A percentile compares a stretch with the other conserved stretches of the same genome.
Conservation (phyloP, 2,888 invertebrate species). For the Nemotelus nigrinus region DNA sequence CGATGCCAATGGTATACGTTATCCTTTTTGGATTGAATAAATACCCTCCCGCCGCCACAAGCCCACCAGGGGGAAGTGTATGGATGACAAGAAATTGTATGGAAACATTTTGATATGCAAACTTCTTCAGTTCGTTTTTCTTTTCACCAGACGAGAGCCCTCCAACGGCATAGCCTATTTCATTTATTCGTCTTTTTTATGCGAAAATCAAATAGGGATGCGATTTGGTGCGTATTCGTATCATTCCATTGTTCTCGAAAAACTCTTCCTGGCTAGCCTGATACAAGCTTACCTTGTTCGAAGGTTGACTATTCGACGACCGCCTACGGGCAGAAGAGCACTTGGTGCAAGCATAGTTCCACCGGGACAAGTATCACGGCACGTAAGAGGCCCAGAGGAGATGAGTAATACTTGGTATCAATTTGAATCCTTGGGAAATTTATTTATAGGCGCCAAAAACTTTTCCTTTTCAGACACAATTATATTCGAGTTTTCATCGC, state of each 20-base stretch:
- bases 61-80: conserved; percentile 15
- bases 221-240: conserved; percentile 44
- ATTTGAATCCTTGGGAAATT: conserved; percentile 41
- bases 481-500: conserved; percentile 43
- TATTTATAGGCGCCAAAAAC: conserved; percentile 42
- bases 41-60: conserved; percentile 5
- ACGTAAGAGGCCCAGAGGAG: conserved; percentile 1
- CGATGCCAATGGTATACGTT: conserved; percentile 29
- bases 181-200: conserved; percentile 31
- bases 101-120: conserved; percentile 45
- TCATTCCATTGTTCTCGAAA: conserved; percentile 35
- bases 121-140: conserved; percentile 41
- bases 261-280: conserved; percentile 29
- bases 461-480: conserved; percentile 40
- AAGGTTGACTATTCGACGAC: conserved; percentile 16
- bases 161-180: background rate
- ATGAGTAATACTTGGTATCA: conserved; percentile 43
- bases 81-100: conserved; percentile 43
- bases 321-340: background rate
- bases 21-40: conserved; percentile 43
- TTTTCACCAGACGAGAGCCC: background rate
- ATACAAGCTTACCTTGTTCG: conserved; percentile 8
- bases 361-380: too few relatives aligned
- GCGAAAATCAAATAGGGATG: conserved; percentile 44
- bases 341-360: background rate